Base-by-base conservation (phyloP, 1,140 invertebrate species). In the Sarcophaga bullata region DNA sequence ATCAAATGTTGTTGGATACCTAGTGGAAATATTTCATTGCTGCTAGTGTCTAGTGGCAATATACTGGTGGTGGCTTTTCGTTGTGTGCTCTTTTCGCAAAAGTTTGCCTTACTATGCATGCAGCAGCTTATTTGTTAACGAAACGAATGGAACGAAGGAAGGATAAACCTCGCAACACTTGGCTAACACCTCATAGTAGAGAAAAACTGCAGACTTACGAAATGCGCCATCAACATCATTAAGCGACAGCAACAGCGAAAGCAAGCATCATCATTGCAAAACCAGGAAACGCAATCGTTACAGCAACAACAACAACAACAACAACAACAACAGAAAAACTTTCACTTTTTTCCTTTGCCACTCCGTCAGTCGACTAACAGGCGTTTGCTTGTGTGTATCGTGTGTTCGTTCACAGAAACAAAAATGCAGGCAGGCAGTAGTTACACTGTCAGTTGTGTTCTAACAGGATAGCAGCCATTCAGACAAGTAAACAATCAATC, bases 391-490 rank as follows among this genome's bases (percentile, higher is more conserved):
- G 25, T 37, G 25, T 37, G 25, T n/a, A n/a, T n/a, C 25, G 25
- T 37, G 25, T 2, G 25, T 37, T 37, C 25, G 25, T 58, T 7
- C 2, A 58, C 54, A 58, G 15, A 13, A 8, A 8, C 6, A n/a
- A n/a, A n/a, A n/a, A n/a, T n/a, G n/a, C n/a, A n/a, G n/a, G 62
- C 62, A 68, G 17, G 62, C 62, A 68, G 62, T 58, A 58, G 54
- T 58, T 58, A 15, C 13, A 25, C 62, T 25, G 62, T n/a, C 62
- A 68, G 17, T 68, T 19, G 25, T 68, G 17, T 68, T 68, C 10
- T 68, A 68, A 68, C 62, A 68, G 62, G 62, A 68, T 68, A 68
- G 19, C 62, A 68, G 62, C 62, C 17, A 68, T 68, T 68, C 62
- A 68, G 62, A 0, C 62, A 68, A 68, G 62, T 68, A 68, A 68